These are phyloP conservation scores for Pedionomus torquatus DNA, from an alignment of 2,113 vertebrate genomes.

Conservation along the genomic window DNA sequence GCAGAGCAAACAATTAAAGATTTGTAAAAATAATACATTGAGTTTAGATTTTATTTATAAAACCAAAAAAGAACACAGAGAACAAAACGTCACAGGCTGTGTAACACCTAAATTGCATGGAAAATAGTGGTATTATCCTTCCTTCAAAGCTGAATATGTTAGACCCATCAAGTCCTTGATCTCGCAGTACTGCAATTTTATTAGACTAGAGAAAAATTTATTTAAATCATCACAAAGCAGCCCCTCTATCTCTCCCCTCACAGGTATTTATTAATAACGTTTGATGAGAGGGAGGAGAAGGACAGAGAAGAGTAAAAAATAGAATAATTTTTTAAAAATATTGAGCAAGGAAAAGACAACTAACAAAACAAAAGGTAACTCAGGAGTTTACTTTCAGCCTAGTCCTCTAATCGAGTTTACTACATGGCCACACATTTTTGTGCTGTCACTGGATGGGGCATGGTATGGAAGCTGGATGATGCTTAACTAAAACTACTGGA, in stretches of 20 bases:
- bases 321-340: background rate
- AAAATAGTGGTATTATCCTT: background rate
- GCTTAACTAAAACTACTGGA: background rate
- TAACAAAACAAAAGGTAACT: background rate
- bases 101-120: background rate
- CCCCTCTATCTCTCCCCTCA: background rate
- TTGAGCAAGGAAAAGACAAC: background rate
- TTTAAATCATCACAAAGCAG: background rate
- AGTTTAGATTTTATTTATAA: background rate
- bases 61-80: background rate
- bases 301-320: no score
- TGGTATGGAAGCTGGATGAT: background rate
- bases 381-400: background rate
- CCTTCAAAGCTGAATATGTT: background rate
- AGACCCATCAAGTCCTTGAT: background rate
- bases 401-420: background rate
- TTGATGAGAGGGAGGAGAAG: background rate
- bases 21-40: background rate
- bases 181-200: background rate
- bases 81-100: background rate
- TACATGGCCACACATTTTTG: background rate
- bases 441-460: background rate
- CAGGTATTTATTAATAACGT: background rate
- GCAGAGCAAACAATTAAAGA: slow-evolving; percentile 9
- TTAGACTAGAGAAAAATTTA: background rate